Conservation (phyloP, 2,888 invertebrate genomes). For the Mycalesis mineus region DNA sequence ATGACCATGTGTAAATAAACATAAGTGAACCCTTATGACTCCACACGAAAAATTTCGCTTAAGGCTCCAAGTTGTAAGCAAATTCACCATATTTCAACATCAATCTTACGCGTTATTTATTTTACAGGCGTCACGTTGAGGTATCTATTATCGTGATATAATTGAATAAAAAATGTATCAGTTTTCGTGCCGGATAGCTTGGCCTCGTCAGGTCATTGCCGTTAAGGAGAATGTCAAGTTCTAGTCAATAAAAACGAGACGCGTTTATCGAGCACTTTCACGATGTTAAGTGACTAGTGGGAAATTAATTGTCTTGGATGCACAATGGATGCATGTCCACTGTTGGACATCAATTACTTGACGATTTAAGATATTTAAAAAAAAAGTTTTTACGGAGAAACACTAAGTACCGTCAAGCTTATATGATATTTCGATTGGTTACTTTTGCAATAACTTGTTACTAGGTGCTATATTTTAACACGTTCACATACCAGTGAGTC, state of each 20-base stretch:
- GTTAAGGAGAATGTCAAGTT: slow-evolving; percentile 52
- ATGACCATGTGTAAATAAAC: too few species aligned
- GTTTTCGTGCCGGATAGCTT: slow-evolving; percentile 47
- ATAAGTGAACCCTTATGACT: not conserved
- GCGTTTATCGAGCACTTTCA: slow-evolving; percentile 26
- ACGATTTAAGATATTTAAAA: too few species aligned
- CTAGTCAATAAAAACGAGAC: slow-evolving; percentile 27
- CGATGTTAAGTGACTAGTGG: not conserved
- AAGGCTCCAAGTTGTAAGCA: not conserved
- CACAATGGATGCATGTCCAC: too few species aligned
- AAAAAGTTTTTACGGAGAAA: too few species aligned
- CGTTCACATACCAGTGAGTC: too few species aligned
- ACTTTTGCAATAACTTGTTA: too few species aligned
- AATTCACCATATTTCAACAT: not conserved
- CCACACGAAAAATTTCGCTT: not conserved
- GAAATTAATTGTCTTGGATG: not conserved
- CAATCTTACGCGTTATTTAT: slow-evolving; percentile 1
- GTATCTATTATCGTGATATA: slow-evolving; percentile 23
- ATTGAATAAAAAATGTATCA: slow-evolving; percentile 40
- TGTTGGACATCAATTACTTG: too few species aligned
- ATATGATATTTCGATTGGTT: too few species aligned
- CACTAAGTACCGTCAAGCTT: too few species aligned
- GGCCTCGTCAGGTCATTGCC: slow-evolving; percentile 65
- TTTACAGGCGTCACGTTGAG: slow-evolving; percentile 7
- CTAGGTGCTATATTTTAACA: too few species aligned